These are phyloP conservation scores for Babyrousa celebensis DNA, from an alignment of 2,797 vertebrate genomes.

Conservation along the genomic window DNA sequence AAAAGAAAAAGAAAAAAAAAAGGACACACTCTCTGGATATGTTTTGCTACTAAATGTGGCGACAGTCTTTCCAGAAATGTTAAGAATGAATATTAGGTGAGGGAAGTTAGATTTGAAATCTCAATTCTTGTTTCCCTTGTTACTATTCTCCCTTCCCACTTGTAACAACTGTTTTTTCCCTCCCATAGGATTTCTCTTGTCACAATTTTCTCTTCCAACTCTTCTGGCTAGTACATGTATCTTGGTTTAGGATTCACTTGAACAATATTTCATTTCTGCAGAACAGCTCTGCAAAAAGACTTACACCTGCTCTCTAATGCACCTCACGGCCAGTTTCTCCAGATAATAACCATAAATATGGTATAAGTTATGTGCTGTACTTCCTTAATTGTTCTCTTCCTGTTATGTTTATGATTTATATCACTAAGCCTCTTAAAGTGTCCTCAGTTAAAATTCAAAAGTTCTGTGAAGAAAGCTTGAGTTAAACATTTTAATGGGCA, in stretches of 20 bases:
- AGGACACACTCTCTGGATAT: not conserved
- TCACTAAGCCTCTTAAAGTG: not conserved
- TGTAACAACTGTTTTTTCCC: not conserved
- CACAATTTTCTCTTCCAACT: not conserved
- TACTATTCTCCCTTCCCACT: not conserved
- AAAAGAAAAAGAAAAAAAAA: too few relatives aligned
- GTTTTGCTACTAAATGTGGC: conserved; percentile 25
- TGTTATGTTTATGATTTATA: not conserved
- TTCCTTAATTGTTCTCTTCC: not conserved
- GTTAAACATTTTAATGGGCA: not conserved
- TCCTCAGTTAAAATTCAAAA: not conserved
- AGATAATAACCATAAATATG: not conserved
- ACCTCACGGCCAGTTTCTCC: not conserved
- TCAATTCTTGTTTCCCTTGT: conserved; percentile 17
- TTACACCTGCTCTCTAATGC: rapidly evolving
- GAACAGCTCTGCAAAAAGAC: not conserved
- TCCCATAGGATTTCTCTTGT: not conserved
- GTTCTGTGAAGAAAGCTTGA: not conserved
- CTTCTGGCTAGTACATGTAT: not conserved
- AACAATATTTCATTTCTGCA: not conserved
- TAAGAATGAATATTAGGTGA: not conserved
- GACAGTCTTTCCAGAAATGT: not conserved
- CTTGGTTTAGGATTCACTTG: not conserved
- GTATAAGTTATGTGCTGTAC: not conserved
- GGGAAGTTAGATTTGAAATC: not conserved